Conservation (phyloP, 2,888 invertebrate species). For the Macrosiphum euphorbiae region DNA sequence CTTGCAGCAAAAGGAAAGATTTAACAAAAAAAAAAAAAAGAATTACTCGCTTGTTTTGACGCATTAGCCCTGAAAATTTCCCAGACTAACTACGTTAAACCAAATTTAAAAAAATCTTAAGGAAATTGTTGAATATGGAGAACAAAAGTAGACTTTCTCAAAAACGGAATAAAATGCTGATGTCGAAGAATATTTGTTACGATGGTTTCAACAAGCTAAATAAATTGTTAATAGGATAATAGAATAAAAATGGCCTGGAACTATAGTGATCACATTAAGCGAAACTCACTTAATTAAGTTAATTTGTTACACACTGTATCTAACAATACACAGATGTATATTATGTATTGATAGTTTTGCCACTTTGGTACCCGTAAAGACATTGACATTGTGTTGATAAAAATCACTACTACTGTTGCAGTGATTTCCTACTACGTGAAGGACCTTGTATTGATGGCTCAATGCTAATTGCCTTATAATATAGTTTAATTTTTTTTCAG, state of each 20-base stretch:
- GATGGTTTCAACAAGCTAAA: no score
- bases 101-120: background rate
- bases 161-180: background rate
- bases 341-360: background rate
- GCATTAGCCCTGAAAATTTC: background rate
- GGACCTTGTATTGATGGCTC: background rate
- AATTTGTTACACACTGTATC: no score
- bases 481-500: background rate
- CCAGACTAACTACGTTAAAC: background rate
- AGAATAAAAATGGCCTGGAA: no score
- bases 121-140: background rate
- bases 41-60: background rate
- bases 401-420: background rate
- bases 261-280: no score
- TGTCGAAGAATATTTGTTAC: no score
- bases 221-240: no score
- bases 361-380: background rate
- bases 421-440: background rate
- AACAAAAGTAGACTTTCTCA: background rate
- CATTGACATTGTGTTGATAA: background rate
- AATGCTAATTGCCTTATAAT: background rate
- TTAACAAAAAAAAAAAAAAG: background rate
- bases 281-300: no score
- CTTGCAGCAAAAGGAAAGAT: background rate
- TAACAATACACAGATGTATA: no score